Conservation (phyloP, 2,113 vertebrate genomes). For the Eudorcas thomsonii region DNA sequence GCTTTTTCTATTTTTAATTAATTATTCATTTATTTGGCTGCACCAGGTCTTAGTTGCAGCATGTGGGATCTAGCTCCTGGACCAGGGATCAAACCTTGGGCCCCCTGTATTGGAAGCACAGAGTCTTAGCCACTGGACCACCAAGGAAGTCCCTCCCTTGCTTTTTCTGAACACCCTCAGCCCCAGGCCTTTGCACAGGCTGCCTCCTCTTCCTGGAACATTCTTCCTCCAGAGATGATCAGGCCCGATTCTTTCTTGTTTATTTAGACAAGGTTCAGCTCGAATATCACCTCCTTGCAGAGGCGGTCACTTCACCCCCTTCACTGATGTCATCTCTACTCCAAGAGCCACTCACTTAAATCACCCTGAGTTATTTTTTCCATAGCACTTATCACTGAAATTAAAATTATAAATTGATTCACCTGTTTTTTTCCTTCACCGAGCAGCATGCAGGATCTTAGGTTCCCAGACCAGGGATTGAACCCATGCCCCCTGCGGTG, state of each 20-base stretch:
- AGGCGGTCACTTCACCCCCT: neutral
- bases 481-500: neutral
- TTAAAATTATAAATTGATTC: neutral
- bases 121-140: neutral
- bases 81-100: neutral
- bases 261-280: slow-evolving; percentile 1
- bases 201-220: neutral
- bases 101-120: neutral
- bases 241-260: neutral
- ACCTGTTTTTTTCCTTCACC: neutral
- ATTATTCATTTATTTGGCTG: neutral
- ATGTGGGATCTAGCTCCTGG: neutral
- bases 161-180: no score
- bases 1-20: neutral
- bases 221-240: neutral
- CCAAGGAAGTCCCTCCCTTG: neutral
- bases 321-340: neutral
- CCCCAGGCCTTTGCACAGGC: neutral
- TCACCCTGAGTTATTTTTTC: slow-evolving; percentile 13
- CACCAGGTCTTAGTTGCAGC: neutral
- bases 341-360: neutral
- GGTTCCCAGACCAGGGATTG: neutral
- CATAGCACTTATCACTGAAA: neutral
- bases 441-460: neutral
- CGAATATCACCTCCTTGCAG: slow-evolving; percentile 51